Evolutionary conservation across 1,140 invertebrate genomes (phyloP).

Genomic region (Dinoponera quadriceps): DNA sequence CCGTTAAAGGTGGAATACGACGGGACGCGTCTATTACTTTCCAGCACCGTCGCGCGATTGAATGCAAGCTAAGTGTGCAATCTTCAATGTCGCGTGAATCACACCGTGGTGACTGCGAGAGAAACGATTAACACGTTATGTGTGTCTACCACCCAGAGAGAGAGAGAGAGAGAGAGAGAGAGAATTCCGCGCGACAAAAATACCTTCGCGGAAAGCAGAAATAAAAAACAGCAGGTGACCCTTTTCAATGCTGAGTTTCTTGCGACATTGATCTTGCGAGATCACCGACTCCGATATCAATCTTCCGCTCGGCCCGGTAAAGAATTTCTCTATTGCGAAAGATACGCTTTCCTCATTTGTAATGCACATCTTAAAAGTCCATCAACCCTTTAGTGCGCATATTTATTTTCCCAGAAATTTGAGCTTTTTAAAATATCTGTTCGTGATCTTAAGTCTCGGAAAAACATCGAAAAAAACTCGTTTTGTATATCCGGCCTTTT

Average conservation of each 20-base stretch:
- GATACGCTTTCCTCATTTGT: too few relatives aligned
- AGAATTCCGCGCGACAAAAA: neutral
- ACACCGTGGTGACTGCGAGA: neutral
- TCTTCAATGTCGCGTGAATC: conserved; percentile 1
- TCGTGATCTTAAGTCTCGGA: too few relatives aligned
- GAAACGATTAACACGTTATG: neutral
- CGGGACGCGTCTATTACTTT: neutral
- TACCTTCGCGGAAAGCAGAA: neutral
- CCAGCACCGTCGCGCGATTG: conserved; percentile 1
- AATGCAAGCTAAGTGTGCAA: neutral
- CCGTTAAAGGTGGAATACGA: neutral
- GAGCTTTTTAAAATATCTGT: too few relatives aligned
- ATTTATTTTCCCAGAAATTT: too few relatives aligned
- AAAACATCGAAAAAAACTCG: too few relatives aligned
- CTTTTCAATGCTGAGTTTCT: neutral
- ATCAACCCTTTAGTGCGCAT: too few relatives aligned
- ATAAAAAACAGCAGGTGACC: neutral
- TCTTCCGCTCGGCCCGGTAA: neutral
- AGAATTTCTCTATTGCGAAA: too few relatives aligned
- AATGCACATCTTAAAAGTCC: too few relatives aligned
- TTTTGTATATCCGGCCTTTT: too few relatives aligned
- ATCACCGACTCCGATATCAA: conserved; percentile 5
- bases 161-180: neutral
- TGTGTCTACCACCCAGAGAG: neutral
- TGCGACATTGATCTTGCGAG: conserved; percentile 1